A percentile compares a stretch with the other conserved stretches of the same genome.
Conservation (phyloP, 2,888 invertebrate species). For the Calameuta filiformis region DNA sequence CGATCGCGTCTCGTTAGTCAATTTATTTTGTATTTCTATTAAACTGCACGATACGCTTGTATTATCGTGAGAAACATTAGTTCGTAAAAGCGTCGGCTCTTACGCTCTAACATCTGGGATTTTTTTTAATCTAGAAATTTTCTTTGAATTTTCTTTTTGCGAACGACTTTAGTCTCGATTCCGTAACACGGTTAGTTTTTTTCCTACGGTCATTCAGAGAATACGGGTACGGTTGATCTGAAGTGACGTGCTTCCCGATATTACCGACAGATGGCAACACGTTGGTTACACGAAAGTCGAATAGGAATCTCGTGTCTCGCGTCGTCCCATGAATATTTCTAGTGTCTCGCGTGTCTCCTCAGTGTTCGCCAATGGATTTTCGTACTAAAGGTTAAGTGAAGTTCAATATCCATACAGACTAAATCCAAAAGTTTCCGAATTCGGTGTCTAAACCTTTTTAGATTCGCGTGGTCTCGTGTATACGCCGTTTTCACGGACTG, state of each 20-base stretch:
- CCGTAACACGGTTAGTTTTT: neutral
- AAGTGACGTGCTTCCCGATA: neutral
- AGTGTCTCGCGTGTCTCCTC: neutral
- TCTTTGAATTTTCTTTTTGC: neutral
- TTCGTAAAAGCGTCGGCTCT: neutral
- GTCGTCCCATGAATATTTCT: neutral
- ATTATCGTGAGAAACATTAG: neutral
- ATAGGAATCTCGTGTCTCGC: neutral
- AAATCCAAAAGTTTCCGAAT: too few species aligned
- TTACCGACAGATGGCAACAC: constrained; percentile 7
- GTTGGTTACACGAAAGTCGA: neutral
- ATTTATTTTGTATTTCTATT: neutral
- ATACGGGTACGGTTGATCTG: neutral
- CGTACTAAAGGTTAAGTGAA: too few species aligned
- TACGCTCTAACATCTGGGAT: neutral
- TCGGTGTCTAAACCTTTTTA: too few species aligned
- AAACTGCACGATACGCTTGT: neutral
- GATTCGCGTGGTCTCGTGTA: too few species aligned
- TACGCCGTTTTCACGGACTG: too few species aligned
- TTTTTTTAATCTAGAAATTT: neutral
- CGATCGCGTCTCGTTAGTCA: neutral
- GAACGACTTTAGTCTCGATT: neutral
- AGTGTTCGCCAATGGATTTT: too few species aligned
- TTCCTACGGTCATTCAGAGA: neutral
- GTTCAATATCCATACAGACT: too few species aligned